A percentile compares a stretch with the other conserved stretches of the same genome.
These are phyloP conservation scores for Zygaena filipendulae DNA, from an alignment of 2,888 invertebrate species.

Conservation along the genomic window DNA sequence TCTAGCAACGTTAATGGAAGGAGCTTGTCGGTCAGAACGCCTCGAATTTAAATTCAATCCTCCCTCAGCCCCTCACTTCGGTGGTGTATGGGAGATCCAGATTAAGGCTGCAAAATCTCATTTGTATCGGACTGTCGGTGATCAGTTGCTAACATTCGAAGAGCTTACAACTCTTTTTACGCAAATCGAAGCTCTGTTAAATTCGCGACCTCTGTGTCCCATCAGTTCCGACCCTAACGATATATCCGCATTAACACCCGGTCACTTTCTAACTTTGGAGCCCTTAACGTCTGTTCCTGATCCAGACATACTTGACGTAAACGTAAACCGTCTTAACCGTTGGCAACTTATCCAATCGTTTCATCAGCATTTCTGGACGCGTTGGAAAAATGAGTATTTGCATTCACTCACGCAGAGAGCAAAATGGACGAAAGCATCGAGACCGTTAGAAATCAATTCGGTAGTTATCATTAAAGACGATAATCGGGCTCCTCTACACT, in stretches of 20 bases:
- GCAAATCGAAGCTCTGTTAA: conserved; percentile 7
- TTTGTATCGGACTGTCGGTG: conserved; percentile 7
- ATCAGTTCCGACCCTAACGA: conserved; percentile 6
- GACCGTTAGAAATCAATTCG: conserved; percentile 5
- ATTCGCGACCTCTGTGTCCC: conserved; percentile 6
- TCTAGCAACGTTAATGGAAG: conserved; percentile 3
- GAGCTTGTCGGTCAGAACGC: conserved; percentile 2
- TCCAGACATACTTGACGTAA: conserved; percentile 2
- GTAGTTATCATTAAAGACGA: conserved; percentile 8
- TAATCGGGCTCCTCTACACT: neutral
- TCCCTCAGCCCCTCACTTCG: conserved; percentile 7
- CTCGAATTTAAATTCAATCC: conserved; percentile 9
- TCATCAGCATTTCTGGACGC: conserved; percentile 9
- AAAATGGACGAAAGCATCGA: conserved; percentile 11
- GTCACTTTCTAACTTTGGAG: conserved; percentile 7
- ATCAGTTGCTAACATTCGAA: conserved; percentile 9
- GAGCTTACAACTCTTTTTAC: conserved; percentile 8
- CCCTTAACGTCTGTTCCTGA: conserved; percentile 7
- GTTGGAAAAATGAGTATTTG: conserved; percentile 11
- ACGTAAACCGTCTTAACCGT: conserved; percentile 4
- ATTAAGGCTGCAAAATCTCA: conserved; percentile 10
- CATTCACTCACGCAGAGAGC: conserved; percentile 10
- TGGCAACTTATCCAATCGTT: conserved; percentile 10
- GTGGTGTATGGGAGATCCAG: conserved; percentile 12
- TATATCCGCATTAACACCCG: conserved; percentile 2